Evolutionary conservation across 2,113 vertebrate species (phyloP).

Genomic region (Cranoglanis bouderius): DNA sequence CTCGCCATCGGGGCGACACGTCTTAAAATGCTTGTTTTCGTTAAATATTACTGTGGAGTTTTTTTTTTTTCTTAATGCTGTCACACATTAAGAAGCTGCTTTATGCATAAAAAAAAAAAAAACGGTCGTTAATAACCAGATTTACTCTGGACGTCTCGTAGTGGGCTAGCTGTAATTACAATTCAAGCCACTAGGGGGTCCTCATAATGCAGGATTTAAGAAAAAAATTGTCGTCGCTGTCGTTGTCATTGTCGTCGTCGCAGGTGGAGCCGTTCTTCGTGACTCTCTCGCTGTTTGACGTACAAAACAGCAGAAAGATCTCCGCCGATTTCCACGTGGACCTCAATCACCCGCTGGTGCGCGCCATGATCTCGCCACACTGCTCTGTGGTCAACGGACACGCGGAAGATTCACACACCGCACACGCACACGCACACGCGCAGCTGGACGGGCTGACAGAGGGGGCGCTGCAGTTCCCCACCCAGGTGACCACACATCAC

Average conservation of each 20-base stretch:
- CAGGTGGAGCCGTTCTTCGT: constrained; percentile 98
- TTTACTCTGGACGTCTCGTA: not conserved
- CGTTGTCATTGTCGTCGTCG: not conserved
- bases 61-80: too few relatives aligned
- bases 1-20: not conserved
- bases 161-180: not conserved
- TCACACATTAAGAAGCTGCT: too few relatives aligned
- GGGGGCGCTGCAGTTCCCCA: constrained; percentile 82
- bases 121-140: not conserved
- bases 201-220: not conserved
- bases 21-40: not conserved
- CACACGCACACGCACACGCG: constrained; percentile 40
- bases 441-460: constrained; percentile 73
- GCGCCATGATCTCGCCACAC: constrained; percentile 78
- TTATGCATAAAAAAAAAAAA: too few relatives aligned
- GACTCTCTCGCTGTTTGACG: constrained; percentile 91
- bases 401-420: constrained; percentile 38
- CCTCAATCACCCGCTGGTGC: constrained; percentile 87
- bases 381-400: constrained; percentile 64
- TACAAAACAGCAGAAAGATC: constrained; percentile 92
- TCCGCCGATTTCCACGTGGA: constrained; percentile 97
- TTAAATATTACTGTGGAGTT: not conserved
- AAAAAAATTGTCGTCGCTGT: not conserved
- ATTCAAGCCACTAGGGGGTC: not conserved
- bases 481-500: constrained; percentile 71